Conservation (phyloP, 2,888 invertebrate genomes). For the Argyra leucocephala region DNA sequence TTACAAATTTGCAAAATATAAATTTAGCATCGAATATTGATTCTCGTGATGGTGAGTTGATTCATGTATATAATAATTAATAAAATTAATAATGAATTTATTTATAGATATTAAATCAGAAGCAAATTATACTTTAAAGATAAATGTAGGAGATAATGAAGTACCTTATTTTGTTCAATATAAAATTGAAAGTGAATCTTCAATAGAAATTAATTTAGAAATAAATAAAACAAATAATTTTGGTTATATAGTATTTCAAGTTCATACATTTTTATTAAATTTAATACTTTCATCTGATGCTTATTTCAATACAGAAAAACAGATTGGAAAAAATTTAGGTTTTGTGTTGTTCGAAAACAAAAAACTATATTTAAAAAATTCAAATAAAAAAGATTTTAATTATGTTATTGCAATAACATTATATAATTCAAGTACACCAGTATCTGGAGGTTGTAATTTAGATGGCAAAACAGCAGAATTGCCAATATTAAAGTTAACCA, state of each 20-base stretch:
- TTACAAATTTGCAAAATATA: too few relatives aligned
- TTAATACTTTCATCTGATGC: conserved; percentile 8
- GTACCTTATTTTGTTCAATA: too few relatives aligned
- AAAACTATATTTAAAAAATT: conserved; percentile 7
- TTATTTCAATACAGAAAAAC: too few relatives aligned
- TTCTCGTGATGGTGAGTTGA: too few relatives aligned
- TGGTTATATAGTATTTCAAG: conserved; percentile 14
- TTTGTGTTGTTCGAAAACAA: background rate
- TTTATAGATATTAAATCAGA: too few relatives aligned
- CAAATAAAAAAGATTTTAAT: background rate
- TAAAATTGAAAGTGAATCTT: too few relatives aligned
- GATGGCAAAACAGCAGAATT: background rate
- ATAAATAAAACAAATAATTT: conserved; percentile 3
- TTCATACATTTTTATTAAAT: conserved; percentile 15
- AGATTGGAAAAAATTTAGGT: conserved; percentile 14
- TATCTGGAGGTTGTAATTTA: conserved; percentile 17
- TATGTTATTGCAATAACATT: conserved; percentile 2
- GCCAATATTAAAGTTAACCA: background rate
- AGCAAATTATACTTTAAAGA: too few relatives aligned
- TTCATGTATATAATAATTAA: too few relatives aligned
- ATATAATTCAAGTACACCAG: conserved; percentile 13
- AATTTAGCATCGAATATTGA: too few relatives aligned
- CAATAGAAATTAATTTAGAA: background rate
- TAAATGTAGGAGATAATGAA: too few relatives aligned
- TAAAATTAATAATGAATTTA: too few relatives aligned